A percentile compares a stretch with the other conserved stretches of the same genome.
phyloP scores from a whole-genome alignment of 2,113 vertebrate species.

The Rhipidura dahli region DNA sequence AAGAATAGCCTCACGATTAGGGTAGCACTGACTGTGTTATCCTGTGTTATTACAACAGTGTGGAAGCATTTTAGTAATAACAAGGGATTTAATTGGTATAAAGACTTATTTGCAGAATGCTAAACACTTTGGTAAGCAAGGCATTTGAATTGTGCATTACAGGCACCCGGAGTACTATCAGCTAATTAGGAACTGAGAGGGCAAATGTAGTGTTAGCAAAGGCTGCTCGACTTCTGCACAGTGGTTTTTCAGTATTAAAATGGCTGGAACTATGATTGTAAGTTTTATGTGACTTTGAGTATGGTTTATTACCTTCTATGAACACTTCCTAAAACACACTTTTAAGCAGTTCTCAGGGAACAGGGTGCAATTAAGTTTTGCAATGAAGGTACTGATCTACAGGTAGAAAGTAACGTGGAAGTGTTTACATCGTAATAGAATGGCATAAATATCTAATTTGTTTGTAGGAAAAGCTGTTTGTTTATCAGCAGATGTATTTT shows the following conservation, averaged over 20 bases:
- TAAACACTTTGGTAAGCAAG: constrained; percentile 53
- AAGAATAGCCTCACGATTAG: constrained; percentile 62
- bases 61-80: constrained; percentile 64
- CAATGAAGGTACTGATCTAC: not conserved
- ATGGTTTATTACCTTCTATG: constrained; percentile 35
- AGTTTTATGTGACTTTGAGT: constrained; percentile 23
- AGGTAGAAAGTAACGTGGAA: not conserved
- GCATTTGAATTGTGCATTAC: constrained; percentile 40
- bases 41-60: constrained; percentile 61
- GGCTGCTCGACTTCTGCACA: not conserved
- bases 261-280: not conserved
- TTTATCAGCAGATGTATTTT: constrained; percentile 5
- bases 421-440: not conserved
- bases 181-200: constrained; percentile 63
- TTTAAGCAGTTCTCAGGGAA: not conserved
- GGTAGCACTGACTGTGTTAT: constrained; percentile 55
- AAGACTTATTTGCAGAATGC: constrained; percentile 68
- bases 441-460: constrained; percentile 12
- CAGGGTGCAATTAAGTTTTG: not conserved
- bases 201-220: constrained; percentile 6
- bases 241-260: constrained; percentile 40
- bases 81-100: constrained; percentile 64
- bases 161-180: constrained; percentile 40
- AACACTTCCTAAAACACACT: not conserved
- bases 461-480: not conserved